These are phyloP conservation scores for Xanthia icteritia DNA, from an alignment of 2,888 invertebrate genomes.

Conservation along the genomic window DNA sequence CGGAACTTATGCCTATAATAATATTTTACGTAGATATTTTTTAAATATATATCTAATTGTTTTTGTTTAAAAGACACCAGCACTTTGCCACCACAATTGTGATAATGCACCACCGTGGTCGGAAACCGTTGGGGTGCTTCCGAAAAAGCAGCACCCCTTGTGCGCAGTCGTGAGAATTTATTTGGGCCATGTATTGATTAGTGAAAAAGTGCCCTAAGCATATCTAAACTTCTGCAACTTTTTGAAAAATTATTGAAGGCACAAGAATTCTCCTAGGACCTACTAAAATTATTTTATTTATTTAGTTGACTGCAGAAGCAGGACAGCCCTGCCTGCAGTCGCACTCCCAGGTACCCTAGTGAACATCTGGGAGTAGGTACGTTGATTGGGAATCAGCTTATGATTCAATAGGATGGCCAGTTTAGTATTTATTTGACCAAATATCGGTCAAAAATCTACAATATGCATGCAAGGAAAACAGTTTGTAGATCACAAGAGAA, in stretches of 20 bases:
- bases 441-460: background rate
- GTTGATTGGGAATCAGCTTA: background rate
- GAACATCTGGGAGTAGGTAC: background rate
- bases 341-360: background rate
- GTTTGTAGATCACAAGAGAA: background rate
- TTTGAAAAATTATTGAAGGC: background rate
- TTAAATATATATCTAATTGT: slow-evolving; percentile 1
- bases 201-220: slow-evolving; percentile 8
- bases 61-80: slow-evolving; percentile 38
- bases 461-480: background rate
- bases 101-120: slow-evolving; percentile 51
- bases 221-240: slow-evolving; percentile 12
- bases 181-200: slow-evolving; percentile 54
- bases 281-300: background rate
- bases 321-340: too few relatives aligned
- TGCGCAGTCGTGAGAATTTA: slow-evolving; percentile 54
- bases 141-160: slow-evolving; percentile 36
- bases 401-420: background rate
- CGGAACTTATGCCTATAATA: slow-evolving; percentile 11
- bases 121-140: slow-evolving; percentile 50
- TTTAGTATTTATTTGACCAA: background rate
- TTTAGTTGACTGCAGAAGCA: background rate
- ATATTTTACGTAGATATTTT: slow-evolving; percentile 13
- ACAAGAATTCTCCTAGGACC: background rate
- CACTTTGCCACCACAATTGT: slow-evolving; percentile 48